These are phyloP conservation scores for Ladona fulva DNA, from an alignment of 1,140 invertebrate genomes.

Conservation along the genomic window DNA sequence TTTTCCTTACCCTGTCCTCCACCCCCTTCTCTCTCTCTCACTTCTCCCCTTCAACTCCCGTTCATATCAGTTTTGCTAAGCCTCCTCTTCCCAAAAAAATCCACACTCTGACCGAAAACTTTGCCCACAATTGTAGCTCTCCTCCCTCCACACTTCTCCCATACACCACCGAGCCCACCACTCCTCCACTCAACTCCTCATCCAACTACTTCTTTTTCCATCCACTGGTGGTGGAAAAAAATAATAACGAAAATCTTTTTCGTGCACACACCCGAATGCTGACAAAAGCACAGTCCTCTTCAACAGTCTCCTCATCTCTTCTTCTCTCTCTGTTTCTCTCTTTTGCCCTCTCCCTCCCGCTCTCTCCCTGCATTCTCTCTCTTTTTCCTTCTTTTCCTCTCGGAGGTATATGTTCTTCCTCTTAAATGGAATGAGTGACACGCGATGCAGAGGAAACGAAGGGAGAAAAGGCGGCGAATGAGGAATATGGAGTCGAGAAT, in stretches of 20 bases:
- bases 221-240: neutral
- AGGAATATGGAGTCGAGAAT: too few relatives aligned
- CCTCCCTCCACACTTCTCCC: neutral
- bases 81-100: neutral
- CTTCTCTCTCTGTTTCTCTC: too few relatives aligned
- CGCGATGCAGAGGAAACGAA: too few relatives aligned
- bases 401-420: too few relatives aligned
- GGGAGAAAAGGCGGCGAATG: too few relatives aligned
- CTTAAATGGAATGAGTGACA: too few relatives aligned
- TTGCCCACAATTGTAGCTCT: neutral
- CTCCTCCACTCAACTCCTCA: neutral
- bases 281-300: neutral
- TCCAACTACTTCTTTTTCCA: neutral
- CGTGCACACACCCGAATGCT: neutral
- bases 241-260: neutral
- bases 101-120: neutral
- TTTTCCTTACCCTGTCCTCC: neutral
- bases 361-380: neutral
- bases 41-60: neutral
- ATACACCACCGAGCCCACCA: neutral
- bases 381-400: neutral
- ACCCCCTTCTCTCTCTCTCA: neutral
- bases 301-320: neutral
- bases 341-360: neutral
- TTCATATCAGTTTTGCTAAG: conserved; percentile 1